Conservation (phyloP, 2,113 vertebrate species). For the Malaclemys terrapin region DNA sequence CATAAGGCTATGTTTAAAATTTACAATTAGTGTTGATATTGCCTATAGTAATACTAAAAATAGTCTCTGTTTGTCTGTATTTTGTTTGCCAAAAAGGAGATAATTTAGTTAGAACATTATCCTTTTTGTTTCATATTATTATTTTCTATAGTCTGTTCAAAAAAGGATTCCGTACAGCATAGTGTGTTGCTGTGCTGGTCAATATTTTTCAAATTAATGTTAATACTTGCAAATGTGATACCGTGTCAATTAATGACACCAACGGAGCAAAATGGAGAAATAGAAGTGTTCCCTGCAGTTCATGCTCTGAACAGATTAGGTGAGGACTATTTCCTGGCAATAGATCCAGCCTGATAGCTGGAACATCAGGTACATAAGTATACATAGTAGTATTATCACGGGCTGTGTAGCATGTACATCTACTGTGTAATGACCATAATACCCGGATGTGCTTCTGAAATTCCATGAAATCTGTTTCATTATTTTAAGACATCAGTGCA, state of each 20-base stretch:
- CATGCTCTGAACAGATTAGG: not conserved
- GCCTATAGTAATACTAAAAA: not conserved
- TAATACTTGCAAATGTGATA: not conserved
- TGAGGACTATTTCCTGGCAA: not conserved
- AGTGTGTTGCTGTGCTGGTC: not conserved
- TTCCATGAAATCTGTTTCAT: slow-evolving; percentile 28
- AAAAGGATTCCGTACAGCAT: not conserved
- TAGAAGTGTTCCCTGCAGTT: not conserved
- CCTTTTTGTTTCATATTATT: not conserved
- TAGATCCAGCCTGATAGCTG: not conserved
- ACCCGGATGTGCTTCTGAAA: not conserved
- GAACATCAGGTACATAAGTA: not conserved
- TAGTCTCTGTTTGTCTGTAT: not conserved
- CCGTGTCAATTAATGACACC: not conserved
- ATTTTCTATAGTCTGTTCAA: not conserved
- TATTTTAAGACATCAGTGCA: not conserved
- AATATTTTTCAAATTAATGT: not conserved
- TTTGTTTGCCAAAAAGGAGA: not conserved
- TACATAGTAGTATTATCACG: not conserved
- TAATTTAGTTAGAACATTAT: not conserved
- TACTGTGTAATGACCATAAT: not conserved
- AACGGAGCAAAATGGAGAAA: not conserved
- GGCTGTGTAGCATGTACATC: not conserved
- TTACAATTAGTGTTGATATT: not conserved
- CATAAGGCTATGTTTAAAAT: not conserved